Evolutionary conservation across 2,888 invertebrate species (phyloP), one percentile per base, ranked within the genome.

Genomic region (Diaprepes abbreviatus): DNA sequence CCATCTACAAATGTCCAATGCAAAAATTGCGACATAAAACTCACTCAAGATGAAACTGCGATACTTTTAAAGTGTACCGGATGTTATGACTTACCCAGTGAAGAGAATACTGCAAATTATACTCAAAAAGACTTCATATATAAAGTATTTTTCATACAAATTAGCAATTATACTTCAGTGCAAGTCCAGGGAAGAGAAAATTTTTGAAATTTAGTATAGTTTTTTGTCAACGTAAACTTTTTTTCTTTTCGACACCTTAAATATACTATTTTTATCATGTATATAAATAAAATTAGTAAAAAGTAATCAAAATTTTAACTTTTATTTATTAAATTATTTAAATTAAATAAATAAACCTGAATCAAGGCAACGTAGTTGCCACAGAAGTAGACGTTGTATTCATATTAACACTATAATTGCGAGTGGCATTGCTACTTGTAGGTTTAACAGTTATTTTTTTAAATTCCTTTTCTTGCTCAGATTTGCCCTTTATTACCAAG

Each of bases 21-120:
- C 69, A 78, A 79, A 74, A 79, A 74, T 75, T 84, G 84, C 64
- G 80, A 82, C 74, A 74, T 84, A 59, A 77, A 78, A 74, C 65
- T 80, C 66, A 79, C 80, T 12, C 58, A 77, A 5, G 80, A 82
- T 66, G 76, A 77, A 57, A 67, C 72, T 7, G 79, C 77, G 7
- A 81, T 81, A 57, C 73, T 82, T 59, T 74, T 84, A 33, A 77
- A 78, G 64, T 83, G 83, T 71, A 77, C 72, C 69, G 73, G 81
- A 28, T 83, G 83, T 72, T 75, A 73, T 58, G 81, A 83, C 65
- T 63, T 78, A 50, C 75, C 77, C 7, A 64, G 69, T 35, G 19
- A 69, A 10, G 40, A 64, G 31, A 43, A 66, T 10, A 10, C 2
- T 3, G 59, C 60, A 63, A 78, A 76, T 74, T 77, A 74, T 73